Evolutionary conservation across 1,140 invertebrate species (phyloP).

Genomic region (Cyrtorhinus lividipennis): DNA sequence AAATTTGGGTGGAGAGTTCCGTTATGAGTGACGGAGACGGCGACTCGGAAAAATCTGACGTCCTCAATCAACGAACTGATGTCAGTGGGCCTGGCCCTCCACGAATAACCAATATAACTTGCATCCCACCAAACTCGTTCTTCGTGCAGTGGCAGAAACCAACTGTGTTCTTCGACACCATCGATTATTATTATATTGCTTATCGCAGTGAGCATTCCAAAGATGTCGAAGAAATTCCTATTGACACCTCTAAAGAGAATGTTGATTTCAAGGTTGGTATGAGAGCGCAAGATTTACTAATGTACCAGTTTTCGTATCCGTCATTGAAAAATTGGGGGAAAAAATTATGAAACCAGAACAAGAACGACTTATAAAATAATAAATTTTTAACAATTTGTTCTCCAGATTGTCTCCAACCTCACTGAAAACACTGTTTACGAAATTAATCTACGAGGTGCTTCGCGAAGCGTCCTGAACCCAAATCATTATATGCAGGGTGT

Average conservation of each 20-base stretch:
- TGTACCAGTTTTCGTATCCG: too few species aligned
- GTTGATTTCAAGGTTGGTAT: slow-evolving; percentile 42
- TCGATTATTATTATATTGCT: slow-evolving; percentile 67
- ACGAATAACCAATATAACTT: slow-evolving; percentile 63
- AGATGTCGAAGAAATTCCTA: slow-evolving; percentile 44
- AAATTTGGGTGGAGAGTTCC: slow-evolving; percentile 69
- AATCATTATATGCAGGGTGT: slow-evolving; percentile 48
- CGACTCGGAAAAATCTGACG: slow-evolving; percentile 55
- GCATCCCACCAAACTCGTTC: slow-evolving; percentile 55
- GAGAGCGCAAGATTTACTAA: too few species aligned
- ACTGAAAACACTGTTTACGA: slow-evolving; percentile 60
- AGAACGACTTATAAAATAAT: too few species aligned
- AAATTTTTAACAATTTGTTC: not conserved
- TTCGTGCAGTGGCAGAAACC: slow-evolving; percentile 69
- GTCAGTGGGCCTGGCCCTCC: slow-evolving; percentile 65
- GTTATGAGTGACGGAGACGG: slow-evolving; percentile 40
- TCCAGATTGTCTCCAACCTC: slow-evolving; percentile 56
- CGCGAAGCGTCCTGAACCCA: slow-evolving; percentile 47
- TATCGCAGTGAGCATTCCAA: slow-evolving; percentile 42
- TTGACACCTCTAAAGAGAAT: slow-evolving; percentile 41
- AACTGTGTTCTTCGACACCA: slow-evolving; percentile 49
- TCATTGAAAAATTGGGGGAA: not conserved
- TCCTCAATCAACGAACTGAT: slow-evolving; percentile 59
- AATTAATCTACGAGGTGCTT: slow-evolving; percentile 53
- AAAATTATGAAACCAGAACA: not conserved